Percentiles rank a stretch among this genome's conserved stretches.
phyloP scores from a whole-genome alignment of 2,113 vertebrate species.

The Oreochromis spilurus region DNA sequence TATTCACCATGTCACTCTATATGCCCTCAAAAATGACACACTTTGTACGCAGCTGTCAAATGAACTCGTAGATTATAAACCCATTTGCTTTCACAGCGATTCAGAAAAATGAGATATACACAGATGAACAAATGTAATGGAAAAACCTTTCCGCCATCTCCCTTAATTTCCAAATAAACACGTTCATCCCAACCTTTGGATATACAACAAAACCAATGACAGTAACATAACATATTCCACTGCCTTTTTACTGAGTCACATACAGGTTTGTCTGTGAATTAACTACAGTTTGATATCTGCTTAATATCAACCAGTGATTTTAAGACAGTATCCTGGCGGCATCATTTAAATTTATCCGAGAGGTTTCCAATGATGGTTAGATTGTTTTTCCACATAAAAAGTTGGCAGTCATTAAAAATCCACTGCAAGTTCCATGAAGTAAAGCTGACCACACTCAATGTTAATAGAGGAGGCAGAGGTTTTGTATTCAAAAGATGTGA shows the following conservation, averaged over 20 bases:
- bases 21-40: not conserved
- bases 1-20: not conserved
- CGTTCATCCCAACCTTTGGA: not conserved
- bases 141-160: not conserved
- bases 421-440: not conserved
- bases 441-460: not conserved
- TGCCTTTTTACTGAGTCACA: not conserved
- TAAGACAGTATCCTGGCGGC: not conserved
- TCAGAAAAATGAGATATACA: not conserved
- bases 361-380: not conserved
- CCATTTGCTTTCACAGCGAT: not conserved
- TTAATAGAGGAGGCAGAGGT: not conserved
- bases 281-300: not conserved
- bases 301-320: not conserved
- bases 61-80: not conserved
- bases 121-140: not conserved
- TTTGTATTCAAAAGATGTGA: not conserved
- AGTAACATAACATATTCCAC: not conserved
- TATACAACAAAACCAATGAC: not conserved
- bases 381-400: not conserved
- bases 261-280: not conserved
- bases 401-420: not conserved
- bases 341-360: not conserved
- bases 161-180: not conserved
- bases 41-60: not conserved